Conservation (phyloP, 2,888 invertebrate genomes). For the Hipparchia semele region DNA sequence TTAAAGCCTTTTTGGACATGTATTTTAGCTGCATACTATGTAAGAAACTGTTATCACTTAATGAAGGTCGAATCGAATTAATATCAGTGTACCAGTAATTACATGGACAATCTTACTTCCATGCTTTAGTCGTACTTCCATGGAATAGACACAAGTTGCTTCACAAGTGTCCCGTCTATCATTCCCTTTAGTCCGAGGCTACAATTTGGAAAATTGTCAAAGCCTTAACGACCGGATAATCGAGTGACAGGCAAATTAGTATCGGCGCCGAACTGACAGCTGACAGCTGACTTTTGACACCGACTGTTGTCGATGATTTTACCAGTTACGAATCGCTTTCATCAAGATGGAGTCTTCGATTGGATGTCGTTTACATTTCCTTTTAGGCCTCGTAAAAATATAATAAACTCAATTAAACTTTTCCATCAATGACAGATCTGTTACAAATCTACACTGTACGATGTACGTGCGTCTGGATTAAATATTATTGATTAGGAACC, state of each 20-base stretch:
- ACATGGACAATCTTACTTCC: too few species aligned
- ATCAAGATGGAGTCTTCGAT: not conserved
- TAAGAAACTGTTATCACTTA: too few species aligned
- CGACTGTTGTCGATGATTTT: conserved; percentile 6
- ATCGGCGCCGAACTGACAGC: conserved; percentile 29
- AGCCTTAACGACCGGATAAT: conserved; percentile 21
- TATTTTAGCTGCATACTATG: too few species aligned
- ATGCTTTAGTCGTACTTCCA: too few species aligned
- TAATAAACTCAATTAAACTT: too few species aligned
- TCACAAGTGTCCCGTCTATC: not conserved
- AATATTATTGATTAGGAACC: too few species aligned
- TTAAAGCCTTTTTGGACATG: too few species aligned
- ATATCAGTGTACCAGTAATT: too few species aligned
- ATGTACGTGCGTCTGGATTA: too few species aligned
- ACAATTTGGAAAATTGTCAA: conserved; percentile 20
- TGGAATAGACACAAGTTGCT: not conserved
- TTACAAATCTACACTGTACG: too few species aligned
- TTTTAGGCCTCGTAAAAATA: not conserved
- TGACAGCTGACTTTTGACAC: conserved; percentile 23
- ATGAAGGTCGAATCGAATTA: too few species aligned
- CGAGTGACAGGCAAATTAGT: conserved; percentile 37
- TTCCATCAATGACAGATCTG: too few species aligned
- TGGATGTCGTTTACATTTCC: not conserved
- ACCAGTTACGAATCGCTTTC: conserved; percentile 6
- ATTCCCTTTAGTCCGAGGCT: conserved; percentile 5